phyloP scores from a whole-genome alignment of 64 coral and sea anemone species.

The Montipora capricornis region DNA sequence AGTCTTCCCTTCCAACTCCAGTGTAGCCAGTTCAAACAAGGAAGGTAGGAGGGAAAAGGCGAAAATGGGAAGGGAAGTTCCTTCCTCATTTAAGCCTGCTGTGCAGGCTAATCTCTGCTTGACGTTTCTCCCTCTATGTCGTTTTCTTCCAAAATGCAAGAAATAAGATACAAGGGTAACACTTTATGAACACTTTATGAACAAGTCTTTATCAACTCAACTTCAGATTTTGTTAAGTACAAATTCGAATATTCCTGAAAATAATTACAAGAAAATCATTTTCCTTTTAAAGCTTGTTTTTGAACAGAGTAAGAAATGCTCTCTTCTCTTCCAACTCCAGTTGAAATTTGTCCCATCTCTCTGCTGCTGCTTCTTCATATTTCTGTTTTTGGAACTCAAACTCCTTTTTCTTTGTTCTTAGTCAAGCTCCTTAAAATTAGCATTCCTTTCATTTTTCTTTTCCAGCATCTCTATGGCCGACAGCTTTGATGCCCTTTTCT shows the following conservation, averaged over 20 bases:
- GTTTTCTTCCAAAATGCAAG: not conserved
- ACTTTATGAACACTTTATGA: not conserved
- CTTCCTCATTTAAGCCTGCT: not conserved
- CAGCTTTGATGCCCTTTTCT: constrained; percentile 8
- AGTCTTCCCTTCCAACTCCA: not conserved
- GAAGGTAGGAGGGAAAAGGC: not conserved
- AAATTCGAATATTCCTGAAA: not conserved
- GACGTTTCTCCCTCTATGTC: not conserved
- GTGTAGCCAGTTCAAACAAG: not conserved
- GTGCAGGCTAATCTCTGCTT: not conserved
- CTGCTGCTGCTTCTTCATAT: not conserved
- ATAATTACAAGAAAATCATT: not conserved
- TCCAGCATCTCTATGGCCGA: constrained; percentile 1
- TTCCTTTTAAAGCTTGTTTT: constrained; percentile 7
- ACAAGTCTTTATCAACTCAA: not conserved
- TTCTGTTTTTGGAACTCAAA: constrained; percentile 3
- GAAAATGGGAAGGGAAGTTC: not conserved
- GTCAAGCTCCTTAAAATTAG: constrained; percentile 13
- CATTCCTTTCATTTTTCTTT: constrained; percentile 14
- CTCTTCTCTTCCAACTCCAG: constrained; percentile 2
- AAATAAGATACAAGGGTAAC: not conserved
- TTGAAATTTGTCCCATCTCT: not conserved
- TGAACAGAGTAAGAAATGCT: not conserved
- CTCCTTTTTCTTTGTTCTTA: constrained; percentile 12
- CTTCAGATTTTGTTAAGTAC: not conserved